Evolutionary conservation across 2,888 invertebrate genomes (phyloP), one percentile per base, ranked within the genome.

Genomic region (Eledona agricola): DNA sequence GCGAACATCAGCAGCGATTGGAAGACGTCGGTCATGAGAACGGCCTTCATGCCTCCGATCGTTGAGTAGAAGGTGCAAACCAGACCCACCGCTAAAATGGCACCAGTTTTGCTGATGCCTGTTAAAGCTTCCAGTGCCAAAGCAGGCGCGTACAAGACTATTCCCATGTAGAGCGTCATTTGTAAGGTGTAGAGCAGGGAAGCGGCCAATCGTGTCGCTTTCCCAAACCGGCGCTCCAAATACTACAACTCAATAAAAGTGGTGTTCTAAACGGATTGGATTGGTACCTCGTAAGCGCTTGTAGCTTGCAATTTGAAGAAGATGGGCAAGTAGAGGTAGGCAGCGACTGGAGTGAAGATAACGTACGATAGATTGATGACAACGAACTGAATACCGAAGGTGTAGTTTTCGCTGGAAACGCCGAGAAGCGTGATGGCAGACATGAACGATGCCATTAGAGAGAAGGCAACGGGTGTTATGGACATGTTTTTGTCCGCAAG

Each of bases 361-460:
- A 83, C 81, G 64, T 91, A 90, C 0, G 90, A 83, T 31, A 92
- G 59, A 71, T 92, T 91, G 31, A 91, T 87, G 10, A 89, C 77
- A 6, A 88, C 79, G 74, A 94, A 93, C 70, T 89, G 86, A 58
- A 90, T 85, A 38, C 94, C 93, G 69, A 83, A 89, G 62, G 85
- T 85, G 75, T 94, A 95, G 72, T 87, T 90, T 75, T 96, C 95
- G 37, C 89, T 84, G 17, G 93, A 90, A 1, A 93, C 90, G 7
- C 95, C 95, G n/a, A 96, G 79, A 23, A 95, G 74, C 0, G 93
- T 91, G 42, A 95, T 85, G 17, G 94, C 92, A 1, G 94, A 94
- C 88, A 95, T 91, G 72, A 94, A 94, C 23, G 93, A 92, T n/a
- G 93, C 93, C 89, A 94, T 92, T 50, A 95, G 75, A 1, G 93